Base-by-base conservation (phyloP, 2,797 vertebrate genomes). In the Falco peregrinus region DNA sequence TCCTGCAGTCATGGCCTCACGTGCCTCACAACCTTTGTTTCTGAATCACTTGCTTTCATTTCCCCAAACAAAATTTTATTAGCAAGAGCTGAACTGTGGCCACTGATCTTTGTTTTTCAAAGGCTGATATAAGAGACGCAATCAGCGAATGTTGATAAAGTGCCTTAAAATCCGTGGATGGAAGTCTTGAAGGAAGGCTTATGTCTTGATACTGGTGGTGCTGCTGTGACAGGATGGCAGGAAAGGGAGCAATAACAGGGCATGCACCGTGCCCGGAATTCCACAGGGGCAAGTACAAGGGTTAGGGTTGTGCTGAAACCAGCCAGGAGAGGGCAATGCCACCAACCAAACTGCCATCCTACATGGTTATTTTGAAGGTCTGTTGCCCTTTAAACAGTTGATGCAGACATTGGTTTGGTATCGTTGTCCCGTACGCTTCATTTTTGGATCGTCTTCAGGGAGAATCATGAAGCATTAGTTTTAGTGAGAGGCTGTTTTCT, bases 321-420 rank as follows among this genome's bases (percentile, higher is more conserved):
- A 61, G 31, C 94, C 97, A 76, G 92, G 88, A 97, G 97, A 45
- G 95, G 97, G 96, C 97, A 88, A 91, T 87, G 86, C 31, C 84
- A 76, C 77, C 96, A 87, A 19, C 39, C 2, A 16, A 29, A 45
- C 14, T 3, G 64, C 19, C 54, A 16, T 2, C 11, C 56, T 5
- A 4, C 2, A 3, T 10, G 26, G 29, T 35, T 57, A 39, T 16
- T 47, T 17, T 9, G 71, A 53, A 63, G 57, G 68, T 51, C 16
- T 43, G 43, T 43, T 43, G 43, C 16, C 43, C 43, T 43, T 43
- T 16, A 16, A 61, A 25, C 31, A 6, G 47, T 7, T 26, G 54
- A 25, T 25, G 59, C 2, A 16, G 16, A 10, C 25, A 43, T 8
- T 57, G 21, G 26, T 22, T 14, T 26, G 37, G 4, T 28, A 8